A percentile compares a stretch with the other conserved stretches of the same genome.
Evolutionary conservation across 2,797 vertebrate species (phyloP).

Genomic region (Poecilia velifera): DNA sequence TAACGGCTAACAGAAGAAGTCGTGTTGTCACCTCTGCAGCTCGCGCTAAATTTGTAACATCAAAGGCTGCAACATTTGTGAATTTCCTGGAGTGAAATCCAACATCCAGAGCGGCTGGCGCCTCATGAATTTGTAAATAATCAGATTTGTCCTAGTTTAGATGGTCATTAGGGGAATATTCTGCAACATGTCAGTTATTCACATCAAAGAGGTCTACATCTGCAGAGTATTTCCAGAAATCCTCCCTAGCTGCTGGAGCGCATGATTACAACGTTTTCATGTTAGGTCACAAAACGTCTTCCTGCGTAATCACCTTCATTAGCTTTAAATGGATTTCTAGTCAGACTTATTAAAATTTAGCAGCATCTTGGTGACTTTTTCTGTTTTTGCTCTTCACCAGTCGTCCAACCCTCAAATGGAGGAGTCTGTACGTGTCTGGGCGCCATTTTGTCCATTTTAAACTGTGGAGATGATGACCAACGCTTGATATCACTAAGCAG

Average conservation of each 20-base stretch:
- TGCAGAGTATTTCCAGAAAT: conserved; percentile 23
- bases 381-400: neutral
- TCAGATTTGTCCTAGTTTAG: conserved; percentile 41
- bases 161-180: conserved; percentile 29
- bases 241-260: conserved; percentile 4
- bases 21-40: neutral
- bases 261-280: conserved; percentile 4
- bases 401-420: neutral
- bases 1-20: neutral
- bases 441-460: too few species aligned
- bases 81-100: conserved; percentile 12
- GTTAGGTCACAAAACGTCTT: neutral
- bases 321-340: neutral
- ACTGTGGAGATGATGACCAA: too few species aligned
- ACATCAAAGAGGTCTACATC: conserved; percentile 34
- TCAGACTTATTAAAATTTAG: neutral
- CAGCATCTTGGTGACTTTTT: neutral
- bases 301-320: conserved; percentile 9
- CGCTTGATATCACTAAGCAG: too few species aligned
- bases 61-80: conserved; percentile 5
- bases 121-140: conserved; percentile 34
- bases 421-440: too few species aligned
- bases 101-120: conserved; percentile 6
- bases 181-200: conserved; percentile 24
- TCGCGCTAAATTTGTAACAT: conserved; percentile 7